A percentile compares a stretch with the other conserved stretches of the same genome.
Evolutionary conservation across 2,113 vertebrate genomes (phyloP).

Genomic region (Condylura cristata): DNA sequence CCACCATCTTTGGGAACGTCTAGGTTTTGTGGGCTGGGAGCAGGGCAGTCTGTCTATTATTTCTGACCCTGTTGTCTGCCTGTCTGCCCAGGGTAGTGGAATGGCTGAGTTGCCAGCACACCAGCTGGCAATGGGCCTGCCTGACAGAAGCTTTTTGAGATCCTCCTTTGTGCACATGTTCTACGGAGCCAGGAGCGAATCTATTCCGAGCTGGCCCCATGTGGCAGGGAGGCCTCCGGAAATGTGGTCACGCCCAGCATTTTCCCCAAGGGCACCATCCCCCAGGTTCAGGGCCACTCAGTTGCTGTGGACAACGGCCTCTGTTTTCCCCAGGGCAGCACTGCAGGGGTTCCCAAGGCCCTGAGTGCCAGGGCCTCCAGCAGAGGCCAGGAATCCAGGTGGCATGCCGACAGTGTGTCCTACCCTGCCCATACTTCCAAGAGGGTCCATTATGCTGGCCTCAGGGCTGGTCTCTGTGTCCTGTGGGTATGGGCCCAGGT

Average conservation of each 20-base stretch:
- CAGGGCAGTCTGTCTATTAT: neutral
- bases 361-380: neutral
- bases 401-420: no score
- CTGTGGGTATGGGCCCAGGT: no score
- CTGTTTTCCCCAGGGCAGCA: neutral
- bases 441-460: no score
- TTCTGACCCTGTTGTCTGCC: neutral
- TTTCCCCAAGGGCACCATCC: fast-evolving
- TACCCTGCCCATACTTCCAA: no score
- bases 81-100: neutral
- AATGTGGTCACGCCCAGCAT: neutral
- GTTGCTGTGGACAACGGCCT: neutral
- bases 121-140: neutral
- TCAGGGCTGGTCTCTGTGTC: neutral
- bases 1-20: neutral
- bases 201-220: fast-evolving
- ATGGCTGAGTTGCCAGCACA: neutral
- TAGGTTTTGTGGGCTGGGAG: neutral
- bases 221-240: neutral
- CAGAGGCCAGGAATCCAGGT: neutral
- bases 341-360: neutral
- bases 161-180: neutral
- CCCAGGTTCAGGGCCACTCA: neutral
- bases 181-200: fast-evolving
- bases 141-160: neutral